These are phyloP conservation scores for Zosterops lateralis DNA, from an alignment of 2,113 vertebrate species.

Conservation along the genomic window DNA sequence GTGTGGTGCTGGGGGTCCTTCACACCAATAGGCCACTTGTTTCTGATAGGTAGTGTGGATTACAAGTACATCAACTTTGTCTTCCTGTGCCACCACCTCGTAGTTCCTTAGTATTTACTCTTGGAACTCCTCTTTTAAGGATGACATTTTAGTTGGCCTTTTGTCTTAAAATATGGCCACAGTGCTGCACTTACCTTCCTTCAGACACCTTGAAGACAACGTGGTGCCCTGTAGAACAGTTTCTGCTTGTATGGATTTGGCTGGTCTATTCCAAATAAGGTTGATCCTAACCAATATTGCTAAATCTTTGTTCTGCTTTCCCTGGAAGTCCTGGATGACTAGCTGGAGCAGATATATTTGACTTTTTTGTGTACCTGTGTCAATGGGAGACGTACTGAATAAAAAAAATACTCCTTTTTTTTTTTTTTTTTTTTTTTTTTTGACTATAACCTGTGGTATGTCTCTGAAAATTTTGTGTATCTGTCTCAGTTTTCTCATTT, in stretches of 20 bases:
- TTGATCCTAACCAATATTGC: neutral
- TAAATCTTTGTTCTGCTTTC: neutral
- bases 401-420: neutral
- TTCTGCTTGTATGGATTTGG: neutral
- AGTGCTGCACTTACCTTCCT: neutral
- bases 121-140: neutral
- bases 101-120: neutral
- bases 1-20: neutral
- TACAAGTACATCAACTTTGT: neutral
- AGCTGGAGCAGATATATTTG: neutral
- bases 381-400: neutral
- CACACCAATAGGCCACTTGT: neutral
- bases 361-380: neutral
- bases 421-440: neutral
- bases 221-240: neutral
- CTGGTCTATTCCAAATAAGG: neutral
- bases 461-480: neutral
- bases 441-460: neutral
- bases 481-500: neutral
- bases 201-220: neutral
- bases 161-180: neutral
- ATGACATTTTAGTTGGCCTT: neutral
- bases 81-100: fast-evolving
- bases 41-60: neutral
- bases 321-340: neutral